Percentiles rank a stretch among this genome's conserved stretches.
Evolutionary conservation across 1,140 invertebrate genomes (phyloP).

Genomic region (Eriosoma lanigerum): DNA sequence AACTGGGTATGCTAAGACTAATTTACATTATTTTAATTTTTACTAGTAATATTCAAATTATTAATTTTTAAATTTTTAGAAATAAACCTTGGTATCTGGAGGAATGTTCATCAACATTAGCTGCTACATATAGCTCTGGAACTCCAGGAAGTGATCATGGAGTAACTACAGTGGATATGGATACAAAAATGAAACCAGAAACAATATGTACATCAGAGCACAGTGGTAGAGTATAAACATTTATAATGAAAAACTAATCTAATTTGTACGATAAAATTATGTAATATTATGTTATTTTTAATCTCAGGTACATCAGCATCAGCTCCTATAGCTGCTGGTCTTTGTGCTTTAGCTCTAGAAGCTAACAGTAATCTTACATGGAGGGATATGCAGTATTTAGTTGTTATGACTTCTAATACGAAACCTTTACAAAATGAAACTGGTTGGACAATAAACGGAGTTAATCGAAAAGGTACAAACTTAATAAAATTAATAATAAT

Average conservation of each 20-base stretch:
- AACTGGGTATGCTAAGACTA: constrained; percentile 72
- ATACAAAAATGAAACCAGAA: constrained; percentile 94
- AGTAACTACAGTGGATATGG: constrained; percentile 69
- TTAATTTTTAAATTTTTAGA: constrained; percentile 46
- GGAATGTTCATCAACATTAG: constrained; percentile 90
- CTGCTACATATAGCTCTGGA: constrained; percentile 92
- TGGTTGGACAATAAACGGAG: constrained; percentile 81
- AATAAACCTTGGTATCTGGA: constrained; percentile 86
- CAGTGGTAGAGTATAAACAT: constrained; percentile 62
- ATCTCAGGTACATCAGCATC: constrained; percentile 84
- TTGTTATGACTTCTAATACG: constrained; percentile 82
- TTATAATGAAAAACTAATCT: too few relatives aligned
- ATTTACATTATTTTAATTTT: not conserved
- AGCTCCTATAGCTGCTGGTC: constrained; percentile 92
- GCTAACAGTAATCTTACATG: constrained; percentile 89
- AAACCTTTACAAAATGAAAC: constrained; percentile 73
- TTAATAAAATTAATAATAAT: too few relatives aligned
- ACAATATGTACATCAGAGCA: constrained; percentile 75
- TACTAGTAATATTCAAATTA: too few relatives aligned
- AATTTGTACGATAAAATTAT: too few relatives aligned
- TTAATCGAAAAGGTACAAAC: constrained; percentile 66
- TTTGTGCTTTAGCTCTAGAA: constrained; percentile 88
- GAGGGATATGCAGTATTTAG: constrained; percentile 96
- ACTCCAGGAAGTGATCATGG: constrained; percentile 74
- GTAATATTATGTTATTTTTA: not conserved